These are phyloP conservation scores for Apistogramma diplotaenia DNA, from an alignment of 2,113 vertebrate genomes.

Conservation along the genomic window DNA sequence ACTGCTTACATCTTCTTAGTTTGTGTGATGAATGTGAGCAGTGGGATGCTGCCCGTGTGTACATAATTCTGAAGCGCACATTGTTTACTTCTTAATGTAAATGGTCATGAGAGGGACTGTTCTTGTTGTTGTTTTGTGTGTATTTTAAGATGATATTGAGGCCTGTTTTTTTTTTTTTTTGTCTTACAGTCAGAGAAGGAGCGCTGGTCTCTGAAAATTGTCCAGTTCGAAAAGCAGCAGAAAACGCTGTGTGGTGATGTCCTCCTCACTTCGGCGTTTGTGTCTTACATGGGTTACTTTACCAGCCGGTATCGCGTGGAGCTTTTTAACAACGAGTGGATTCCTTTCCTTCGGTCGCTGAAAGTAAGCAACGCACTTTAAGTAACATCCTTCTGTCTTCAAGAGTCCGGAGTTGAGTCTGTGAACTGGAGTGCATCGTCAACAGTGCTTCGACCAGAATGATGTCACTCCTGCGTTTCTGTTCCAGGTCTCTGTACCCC, in stretches of 20 bases:
- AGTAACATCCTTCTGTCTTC: background rate
- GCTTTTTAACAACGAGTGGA: constrained; percentile 71
- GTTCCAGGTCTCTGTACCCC: constrained; percentile 79
- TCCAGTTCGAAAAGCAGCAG: constrained; percentile 78
- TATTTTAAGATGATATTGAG: background rate
- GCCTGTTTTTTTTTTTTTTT: constrained; percentile 3
- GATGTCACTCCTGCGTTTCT: constrained; percentile 39
- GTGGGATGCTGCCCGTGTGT: background rate
- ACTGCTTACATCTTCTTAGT: constrained; percentile 63
- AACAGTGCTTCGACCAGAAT: constrained; percentile 1
- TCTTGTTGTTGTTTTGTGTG: background rate
- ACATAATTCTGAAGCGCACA: background rate
- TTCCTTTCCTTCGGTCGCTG: constrained; percentile 79
- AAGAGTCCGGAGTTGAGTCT: background rate
- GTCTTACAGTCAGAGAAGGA: constrained; percentile 80
- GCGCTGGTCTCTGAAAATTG: constrained; percentile 73
- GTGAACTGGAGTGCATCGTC: background rate
- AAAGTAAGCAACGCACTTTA: constrained; percentile 58
- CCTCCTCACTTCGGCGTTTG: constrained; percentile 77
- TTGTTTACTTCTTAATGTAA: background rate
- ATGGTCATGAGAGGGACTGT: background rate
- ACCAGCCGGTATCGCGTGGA: constrained; percentile 75
- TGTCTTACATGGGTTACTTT: constrained; percentile 82
- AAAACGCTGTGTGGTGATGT: constrained; percentile 78
- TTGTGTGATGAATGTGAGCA: constrained; percentile 19